These are phyloP conservation scores for Indri indri DNA, from an alignment of 2,113 vertebrate species.

Conservation along the genomic window DNA sequence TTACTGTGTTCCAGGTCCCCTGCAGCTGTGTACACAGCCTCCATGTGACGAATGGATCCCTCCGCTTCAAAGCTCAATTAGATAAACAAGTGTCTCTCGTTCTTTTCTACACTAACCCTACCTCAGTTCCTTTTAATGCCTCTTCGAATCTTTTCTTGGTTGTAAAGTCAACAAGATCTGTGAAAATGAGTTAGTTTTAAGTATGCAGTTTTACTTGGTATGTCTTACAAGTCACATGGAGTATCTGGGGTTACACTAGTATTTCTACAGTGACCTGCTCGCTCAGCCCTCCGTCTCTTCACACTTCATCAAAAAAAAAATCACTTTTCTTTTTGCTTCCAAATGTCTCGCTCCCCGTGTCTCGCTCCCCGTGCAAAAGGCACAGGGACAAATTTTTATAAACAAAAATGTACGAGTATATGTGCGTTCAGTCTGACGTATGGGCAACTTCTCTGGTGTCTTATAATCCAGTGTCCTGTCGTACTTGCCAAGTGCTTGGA, in stretches of 20 bases:
- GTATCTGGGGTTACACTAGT: neutral
- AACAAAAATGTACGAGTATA: neutral
- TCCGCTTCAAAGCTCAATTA: neutral
- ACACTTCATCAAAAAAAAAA: conserved; percentile 53
- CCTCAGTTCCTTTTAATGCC: neutral
- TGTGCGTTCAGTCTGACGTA: neutral
- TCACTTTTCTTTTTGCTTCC: conserved; percentile 50
- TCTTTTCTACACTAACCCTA: neutral
- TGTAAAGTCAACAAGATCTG: neutral
- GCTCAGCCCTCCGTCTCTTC: neutral
- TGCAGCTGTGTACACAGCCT: neutral
- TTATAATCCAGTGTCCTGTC: neutral
- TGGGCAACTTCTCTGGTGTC: neutral
- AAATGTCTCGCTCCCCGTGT: neutral
- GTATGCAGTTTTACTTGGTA: neutral
- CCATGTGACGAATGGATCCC: neutral
- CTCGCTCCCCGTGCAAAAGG: neutral
- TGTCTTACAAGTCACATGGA: neutral
- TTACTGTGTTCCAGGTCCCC: too few species aligned
- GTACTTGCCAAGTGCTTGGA: neutral
- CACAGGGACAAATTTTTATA: neutral
- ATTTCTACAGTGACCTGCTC: conserved; percentile 37
- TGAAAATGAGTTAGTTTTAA: neutral
- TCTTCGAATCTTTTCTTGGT: neutral
- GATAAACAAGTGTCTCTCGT: neutral